Base-by-base conservation (phyloP, 2,113 vertebrate genomes). In the Trematocara nigrifrons region DNA sequence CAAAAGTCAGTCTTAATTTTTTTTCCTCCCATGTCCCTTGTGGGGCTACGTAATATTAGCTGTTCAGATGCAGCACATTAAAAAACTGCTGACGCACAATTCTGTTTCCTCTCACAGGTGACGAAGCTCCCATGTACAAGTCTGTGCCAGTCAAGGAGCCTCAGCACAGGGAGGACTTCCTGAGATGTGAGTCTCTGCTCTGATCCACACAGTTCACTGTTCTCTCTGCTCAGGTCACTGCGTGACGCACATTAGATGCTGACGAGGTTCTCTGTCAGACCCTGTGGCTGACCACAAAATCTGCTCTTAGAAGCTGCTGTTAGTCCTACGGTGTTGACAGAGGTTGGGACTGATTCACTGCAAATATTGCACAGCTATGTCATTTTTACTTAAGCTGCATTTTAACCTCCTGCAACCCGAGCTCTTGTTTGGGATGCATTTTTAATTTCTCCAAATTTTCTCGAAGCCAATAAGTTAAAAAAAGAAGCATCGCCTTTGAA, bases 121-220 rank as follows among this genome's bases (percentile, higher is more conserved):
- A 96, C 4, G 96, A 95, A 84, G 92, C 89, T n/a, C 74, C 80
- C 15, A 3, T 96, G 79, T 95, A 95, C 94, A 96, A 94, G 89
- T 84, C 94, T 1, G 2, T 93, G 1, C 96, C 95, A 16, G 87
- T 87, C 45, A 90, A 95, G 29, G 92, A 95, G 10, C 94, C 95
- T 33, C 92, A 93, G 71, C 49, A 92, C 88, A 92, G 96, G 53
- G 96, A 96, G 1, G 96, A 97, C 13, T 96, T 97, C 90, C 79
- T 96, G 79, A 95, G 86, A 95, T 96, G 96, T 97, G 94, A 95
- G 96, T 96, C 74, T 82, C 9, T 4, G 42, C 54, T 82, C 51
- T 82, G 2, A 35, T 42, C 3, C 13, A 74, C 56, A 35, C 84
- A 66, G 20, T 49, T 64, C 52, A 3, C 57, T 29, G 26, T 81